These are phyloP conservation scores for Odontocerum albicorne DNA, from an alignment of 2,888 invertebrate genomes.

Conservation along the genomic window DNA sequence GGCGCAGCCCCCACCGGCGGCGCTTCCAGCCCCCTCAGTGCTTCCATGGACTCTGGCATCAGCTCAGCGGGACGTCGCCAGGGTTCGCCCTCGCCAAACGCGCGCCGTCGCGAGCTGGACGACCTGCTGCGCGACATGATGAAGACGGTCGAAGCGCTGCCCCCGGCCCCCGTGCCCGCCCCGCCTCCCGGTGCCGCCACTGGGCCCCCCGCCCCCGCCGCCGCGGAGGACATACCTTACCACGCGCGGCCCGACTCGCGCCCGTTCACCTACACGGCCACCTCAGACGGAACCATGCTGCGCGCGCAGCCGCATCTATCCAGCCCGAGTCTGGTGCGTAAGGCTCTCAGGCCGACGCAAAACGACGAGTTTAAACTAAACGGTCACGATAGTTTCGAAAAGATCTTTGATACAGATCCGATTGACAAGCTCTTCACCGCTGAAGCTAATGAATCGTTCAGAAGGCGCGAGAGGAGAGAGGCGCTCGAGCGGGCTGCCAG, in stretches of 20 bases:
- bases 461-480: constrained; percentile 44
- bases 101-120: constrained; percentile 73
- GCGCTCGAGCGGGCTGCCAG: constrained; percentile 31
- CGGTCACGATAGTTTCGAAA: constrained; percentile 43
- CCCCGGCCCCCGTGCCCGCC: constrained; percentile 43
- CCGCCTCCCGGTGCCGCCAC: constrained; percentile 20
- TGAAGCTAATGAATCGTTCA: constrained; percentile 44
- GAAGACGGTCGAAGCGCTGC: constrained; percentile 83
- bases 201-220: constrained; percentile 38
- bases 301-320: constrained; percentile 74
- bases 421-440: constrained; percentile 50
- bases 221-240: constrained; percentile 73
- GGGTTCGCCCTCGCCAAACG: constrained; percentile 56
- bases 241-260: constrained; percentile 87
- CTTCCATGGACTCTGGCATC: constrained; percentile 91
- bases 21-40: constrained; percentile 72
- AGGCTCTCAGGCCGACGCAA: constrained; percentile 53
- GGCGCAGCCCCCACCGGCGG: constrained; percentile 41
- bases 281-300: constrained; percentile 62
- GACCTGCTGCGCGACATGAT: constrained; percentile 84
- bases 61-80: constrained; percentile 69
- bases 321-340: constrained; percentile 82
- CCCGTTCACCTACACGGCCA: constrained; percentile 86
- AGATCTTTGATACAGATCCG: constrained; percentile 39
- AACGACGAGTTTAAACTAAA: constrained; percentile 47